Evolutionary conservation across 2,113 vertebrate species (phyloP), one percentile per base, ranked within the genome.

Genomic region (Electrona antarctica): DNA sequence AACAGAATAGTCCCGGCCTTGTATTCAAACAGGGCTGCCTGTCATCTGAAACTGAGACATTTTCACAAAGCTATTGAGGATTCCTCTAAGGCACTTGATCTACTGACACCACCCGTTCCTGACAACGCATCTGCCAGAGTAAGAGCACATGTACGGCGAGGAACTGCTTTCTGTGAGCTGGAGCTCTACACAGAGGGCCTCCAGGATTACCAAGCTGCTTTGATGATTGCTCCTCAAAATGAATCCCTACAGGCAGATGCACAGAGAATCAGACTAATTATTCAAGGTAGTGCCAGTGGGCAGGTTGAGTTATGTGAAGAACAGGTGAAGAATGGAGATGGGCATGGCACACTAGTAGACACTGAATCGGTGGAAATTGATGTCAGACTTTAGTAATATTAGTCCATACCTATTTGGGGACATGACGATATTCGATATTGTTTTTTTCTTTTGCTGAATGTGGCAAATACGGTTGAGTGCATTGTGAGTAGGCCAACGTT

Each of bases 51-150:
- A 85, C 80, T 98, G 51, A 93, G 92, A 61, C 97, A 99, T 67
- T 86, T 98, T 8, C 96, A 99, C 88, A 98, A 97, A 88, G 94
- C 95, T 62, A 83, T 99, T 1, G 93, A 98, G 78, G 97, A 99
- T 82, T 94, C 95, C 59, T 97, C 96, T 60, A 93, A 94, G 97
- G 97, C 96, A 0, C 85, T 99, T 29, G 94, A 96, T 52, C 90
- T 99, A 74, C 71, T 98, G 84, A 95, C 88, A 7, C 97, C 97
- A 6, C 92, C 94, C 6, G 95, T 99, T 57, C 49, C 89, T 66
- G 93, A 91, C 71, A 98, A 99, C 13, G 93, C 94, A 68, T 80
- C 60, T 0, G 93, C 95, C 76, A 94, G 98, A 87, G 73, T 92
- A 47, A 96, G 96, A 88, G 96, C 95, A 0, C 80, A 94, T 0